Evolutionary conservation across 2,888 invertebrate genomes (phyloP), one percentile per base, ranked within the genome.

Genomic region (Zele albiditarsus): DNA sequence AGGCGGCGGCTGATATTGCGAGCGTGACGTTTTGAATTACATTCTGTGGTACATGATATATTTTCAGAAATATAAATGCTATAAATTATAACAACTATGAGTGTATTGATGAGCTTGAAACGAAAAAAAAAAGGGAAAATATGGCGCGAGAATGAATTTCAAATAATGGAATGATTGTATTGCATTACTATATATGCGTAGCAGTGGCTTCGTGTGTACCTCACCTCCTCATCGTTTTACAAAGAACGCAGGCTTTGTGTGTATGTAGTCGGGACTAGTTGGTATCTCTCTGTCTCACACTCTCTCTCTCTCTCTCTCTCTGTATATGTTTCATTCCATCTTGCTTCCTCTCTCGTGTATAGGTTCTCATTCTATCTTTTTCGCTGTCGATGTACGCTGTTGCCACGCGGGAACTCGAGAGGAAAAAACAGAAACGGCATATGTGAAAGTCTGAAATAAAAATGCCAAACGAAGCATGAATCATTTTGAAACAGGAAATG

Each of bases 231-330:
- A 68, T 75, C 80, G 73, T 79, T 74, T 75, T 82, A 83, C 82
- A 85, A 84, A 83, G 83, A 83, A 80, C 81, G 76, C 28, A 16
- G 74, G 79, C 79, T 80, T 81, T 80, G 80, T 81, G 38, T 71
- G 8, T 63, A 60, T 67, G 58, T 33, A 69, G 31, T 46, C 57
- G 68, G 28, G 58, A 31, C 28, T 31, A 38, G 31, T 31, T 60
- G 12, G 42, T 31, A 38, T 33, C 20, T 53, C n/a, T 53, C 23
- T n/a, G 53, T n/a, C n/a, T 57, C 27, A n/a, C n/a, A n/a, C n/a
- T 62, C 23, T 46, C 20, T 60, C n/a, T 63, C 57, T 27, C n/a
- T 63, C 8, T 74, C 49, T 68, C 42, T 65, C 53, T 58, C 63
- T 71, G 27, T 58, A 53, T 70, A 66, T 75, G 25, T n/a, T 28